Conservation (phyloP, 2,888 invertebrate species). For the Drosophila macrospina region DNA sequence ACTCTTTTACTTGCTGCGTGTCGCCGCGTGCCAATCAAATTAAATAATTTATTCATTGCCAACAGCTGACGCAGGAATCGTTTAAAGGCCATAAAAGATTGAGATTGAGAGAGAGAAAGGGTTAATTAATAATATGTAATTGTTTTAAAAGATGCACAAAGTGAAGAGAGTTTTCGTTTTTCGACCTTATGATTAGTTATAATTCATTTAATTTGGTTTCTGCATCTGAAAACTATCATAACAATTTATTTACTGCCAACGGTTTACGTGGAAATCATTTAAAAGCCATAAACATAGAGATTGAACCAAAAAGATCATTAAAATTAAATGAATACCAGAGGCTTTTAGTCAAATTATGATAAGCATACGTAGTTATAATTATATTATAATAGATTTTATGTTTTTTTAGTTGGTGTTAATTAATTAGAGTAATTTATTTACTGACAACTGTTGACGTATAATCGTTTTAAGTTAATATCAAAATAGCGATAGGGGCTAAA, state of each 20-base stretch:
- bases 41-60: slow-evolving; percentile 39
- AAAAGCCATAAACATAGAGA: no score
- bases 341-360: background rate
- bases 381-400: background rate
- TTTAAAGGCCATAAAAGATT: background rate
- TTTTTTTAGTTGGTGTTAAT: no score
- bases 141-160: background rate
- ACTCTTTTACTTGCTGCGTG: background rate
- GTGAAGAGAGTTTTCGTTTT: background rate
- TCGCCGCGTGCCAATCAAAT: slow-evolving; percentile 32
- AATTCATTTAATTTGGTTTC: no score
- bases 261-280: no score
- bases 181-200: background rate
- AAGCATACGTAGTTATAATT: background rate
- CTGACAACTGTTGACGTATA: no score
- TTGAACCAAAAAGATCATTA: no score
- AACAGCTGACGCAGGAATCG: background rate
- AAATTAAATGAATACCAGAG: background rate
- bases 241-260: no score
- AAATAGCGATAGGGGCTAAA: no score
- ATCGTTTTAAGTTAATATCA: no score
- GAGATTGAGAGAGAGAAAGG: background rate
- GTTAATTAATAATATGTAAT: background rate
- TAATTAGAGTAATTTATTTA: no score
- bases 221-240: no score